A percentile compares a stretch with the other conserved stretches of the same genome.
Conservation (phyloP, 2,797 vertebrate genomes). For the Pempheris klunzingeri region DNA sequence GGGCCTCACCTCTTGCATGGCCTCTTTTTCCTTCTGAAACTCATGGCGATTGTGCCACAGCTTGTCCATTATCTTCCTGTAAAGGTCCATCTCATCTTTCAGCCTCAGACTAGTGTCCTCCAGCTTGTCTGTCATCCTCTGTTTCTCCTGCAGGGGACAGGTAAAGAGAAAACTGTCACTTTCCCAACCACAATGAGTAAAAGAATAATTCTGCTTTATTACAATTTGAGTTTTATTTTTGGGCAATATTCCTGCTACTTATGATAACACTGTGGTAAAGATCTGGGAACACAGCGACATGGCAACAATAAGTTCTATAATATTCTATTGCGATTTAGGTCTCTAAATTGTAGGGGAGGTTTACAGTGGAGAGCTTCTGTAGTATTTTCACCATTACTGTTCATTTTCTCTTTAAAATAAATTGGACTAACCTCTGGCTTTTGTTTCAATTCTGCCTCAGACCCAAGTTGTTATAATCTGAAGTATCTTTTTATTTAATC, state of each 20-base stretch:
- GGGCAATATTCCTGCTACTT: neutral
- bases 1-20: conserved; percentile 91
- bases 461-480: neutral
- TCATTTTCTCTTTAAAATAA: neutral
- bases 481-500: neutral
- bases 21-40: conserved; percentile 95
- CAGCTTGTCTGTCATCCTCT: conserved; percentile 93
- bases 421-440: neutral
- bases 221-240: neutral
- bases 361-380: neutral
- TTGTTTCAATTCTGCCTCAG: neutral
- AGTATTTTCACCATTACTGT: neutral
- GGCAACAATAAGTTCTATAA: neutral
- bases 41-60: conserved; percentile 93
- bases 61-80: conserved; percentile 97
- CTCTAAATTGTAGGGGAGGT: neutral
- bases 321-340: no score
- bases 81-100: conserved; percentile 96
- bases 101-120: conserved; percentile 95
- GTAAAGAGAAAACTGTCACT: neutral
- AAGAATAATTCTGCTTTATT: neutral
- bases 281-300: neutral
- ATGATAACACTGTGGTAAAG: neutral
- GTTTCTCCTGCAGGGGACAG: conserved; percentile 87
- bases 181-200: no score